Base-by-base conservation (phyloP, 2,113 vertebrate species). In the Sterna hirundo region DNA sequence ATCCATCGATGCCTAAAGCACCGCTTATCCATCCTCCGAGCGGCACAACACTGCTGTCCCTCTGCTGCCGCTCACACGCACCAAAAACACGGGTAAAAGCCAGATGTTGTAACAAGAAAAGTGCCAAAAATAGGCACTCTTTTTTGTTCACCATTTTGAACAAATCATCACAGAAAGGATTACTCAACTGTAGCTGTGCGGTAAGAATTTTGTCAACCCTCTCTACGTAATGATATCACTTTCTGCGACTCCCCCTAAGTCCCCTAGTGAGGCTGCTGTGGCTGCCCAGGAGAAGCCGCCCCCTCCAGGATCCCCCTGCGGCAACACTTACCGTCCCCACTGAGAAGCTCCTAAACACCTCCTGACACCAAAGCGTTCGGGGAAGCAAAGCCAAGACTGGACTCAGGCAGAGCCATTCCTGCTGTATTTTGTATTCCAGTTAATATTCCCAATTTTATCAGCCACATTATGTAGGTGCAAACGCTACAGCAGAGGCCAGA, bases 341-440 rank as follows among this genome's bases (percentile, higher is more conserved):
- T 5, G 25, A 34, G 70, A 32, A n/a, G 15, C 47, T 36, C 3
- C 34, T 26, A 52, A 25, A 18, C 36, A 18, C 40, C 5, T 16
- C 14, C 40, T 72, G 36, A 6, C 54, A 83, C n/a, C 32, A 36
- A 54, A 64, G 38, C 29, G 19, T 1, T 40, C 0, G 0, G 38
- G 34, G 61, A 61, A 75, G 26, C 54, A 6, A 61, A 77, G 62
- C 58, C 44, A 51, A 11, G 20, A 8, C 21, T 36, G 46, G 40
- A 11, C 60, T 46, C 66, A 38, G 25, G 47, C 83, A 78, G 27
- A 57, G 8, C 15, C 1, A 10, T 40, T 47, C n/a, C 36, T 58
- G 19, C 6, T 58, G 17, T 9, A 44, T 58, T 83, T 65, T 42
- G 34, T 34, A 72, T 84, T 83, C 51, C 46, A 51, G 54, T 54